Evolutionary conservation across 2,888 invertebrate genomes (phyloP), one percentile per base, ranked within the genome.

Genomic region (Epinotia demarniana): DNA sequence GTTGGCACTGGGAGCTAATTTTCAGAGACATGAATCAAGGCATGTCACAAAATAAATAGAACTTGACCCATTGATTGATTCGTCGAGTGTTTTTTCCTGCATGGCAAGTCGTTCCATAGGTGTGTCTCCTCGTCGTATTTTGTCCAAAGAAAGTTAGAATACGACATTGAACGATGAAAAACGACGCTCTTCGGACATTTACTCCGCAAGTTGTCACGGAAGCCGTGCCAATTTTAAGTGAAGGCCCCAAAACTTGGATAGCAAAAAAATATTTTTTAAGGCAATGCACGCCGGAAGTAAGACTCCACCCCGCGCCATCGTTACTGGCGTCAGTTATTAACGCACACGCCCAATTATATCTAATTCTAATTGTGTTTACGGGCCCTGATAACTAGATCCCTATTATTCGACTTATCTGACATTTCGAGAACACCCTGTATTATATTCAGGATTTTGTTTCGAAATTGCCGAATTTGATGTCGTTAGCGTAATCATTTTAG

Each of bases 301-400:
- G 46, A 4, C 57, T 8, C n/a, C 2, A 18, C 9, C 27, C 4
- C 8, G 13, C 9, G 11, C 9, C 57, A n/a, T 70, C 74, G 69
- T 70, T 69, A 74, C 69, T 49, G 23, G 58, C 62, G 69, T n/a
- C 74, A 46, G 57, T 69, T 64, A 70, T 70, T 57, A 73, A 39
- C 69, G 46, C 63, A 63, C 69, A 69, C 64, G 46, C 11, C 57
- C 72, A 73, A 73, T 73, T 64, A 61, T 71, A 62, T 68, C 58
- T 74, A 70, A 58, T 70, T 64, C 74, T 64, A 70, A 64, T 64
- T 64, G 49, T 64, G 57, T 33, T 64, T 70, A 58, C 46, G 16
- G 46, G 55, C 11, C 27, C 46, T 60, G 69, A 69, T 69, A 69
- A 69, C 58, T 46, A 12, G 46, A 69, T 68, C 67, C 13, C 46